These are phyloP conservation scores for Carollia perspicillata DNA, from an alignment of 2,113 vertebrate genomes.

Conservation along the genomic window DNA sequence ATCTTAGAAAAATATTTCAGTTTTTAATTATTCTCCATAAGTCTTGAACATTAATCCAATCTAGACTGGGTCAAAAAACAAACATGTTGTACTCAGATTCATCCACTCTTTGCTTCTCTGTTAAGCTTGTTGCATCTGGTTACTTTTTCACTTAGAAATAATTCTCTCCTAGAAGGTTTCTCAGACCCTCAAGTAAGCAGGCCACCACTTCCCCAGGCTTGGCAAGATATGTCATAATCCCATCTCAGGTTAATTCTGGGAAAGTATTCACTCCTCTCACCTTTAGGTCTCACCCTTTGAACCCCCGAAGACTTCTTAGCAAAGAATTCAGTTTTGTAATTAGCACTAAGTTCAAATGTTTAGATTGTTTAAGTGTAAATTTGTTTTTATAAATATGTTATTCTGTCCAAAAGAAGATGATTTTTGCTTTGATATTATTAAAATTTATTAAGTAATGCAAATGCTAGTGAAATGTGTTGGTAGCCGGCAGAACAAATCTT, in stretches of 20 bases:
- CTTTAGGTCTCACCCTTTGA: not conserved
- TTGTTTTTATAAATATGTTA: not conserved
- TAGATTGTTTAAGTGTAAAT: not conserved
- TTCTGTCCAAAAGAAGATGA: slow-evolving; percentile 51
- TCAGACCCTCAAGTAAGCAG: not conserved
- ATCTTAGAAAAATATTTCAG: not conserved
- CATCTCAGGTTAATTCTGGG: not conserved
- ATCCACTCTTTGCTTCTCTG: not conserved
- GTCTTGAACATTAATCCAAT: not conserved
- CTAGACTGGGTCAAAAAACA: not conserved
- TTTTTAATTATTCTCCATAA: not conserved
- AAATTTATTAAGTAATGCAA: slow-evolving; percentile 63
- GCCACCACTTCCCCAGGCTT: not conserved
- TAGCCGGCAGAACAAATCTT: slow-evolving; percentile 80
- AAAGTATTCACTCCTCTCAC: not conserved
- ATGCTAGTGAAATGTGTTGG: slow-evolving; percentile 80
- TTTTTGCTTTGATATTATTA: slow-evolving; percentile 71
- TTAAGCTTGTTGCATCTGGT: not conserved
- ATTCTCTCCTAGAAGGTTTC: not conserved
- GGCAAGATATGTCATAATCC: not conserved
- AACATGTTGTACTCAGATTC: not conserved
- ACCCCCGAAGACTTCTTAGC: not conserved
- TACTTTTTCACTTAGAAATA: not conserved
- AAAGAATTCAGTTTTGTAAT: not conserved
- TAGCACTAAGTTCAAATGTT: not conserved